phyloP scores from a whole-genome alignment of 1,140 invertebrate genomes.

The Gonatopus flavifemur region DNA sequence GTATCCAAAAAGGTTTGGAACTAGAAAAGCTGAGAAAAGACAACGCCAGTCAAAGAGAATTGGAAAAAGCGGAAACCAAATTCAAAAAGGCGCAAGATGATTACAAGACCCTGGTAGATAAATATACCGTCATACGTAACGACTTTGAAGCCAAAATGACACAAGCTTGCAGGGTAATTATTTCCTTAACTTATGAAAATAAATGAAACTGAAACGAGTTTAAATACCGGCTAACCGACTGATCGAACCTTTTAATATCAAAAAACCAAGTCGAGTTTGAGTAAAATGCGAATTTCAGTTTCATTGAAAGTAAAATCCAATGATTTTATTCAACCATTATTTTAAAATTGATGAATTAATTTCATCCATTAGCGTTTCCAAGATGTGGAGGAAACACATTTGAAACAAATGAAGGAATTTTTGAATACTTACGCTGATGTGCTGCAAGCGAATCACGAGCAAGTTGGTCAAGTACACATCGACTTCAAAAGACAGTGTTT shows the following conservation, averaged over 20 bases:
- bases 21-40: slow-evolving; percentile 88
- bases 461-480: slow-evolving; percentile 85
- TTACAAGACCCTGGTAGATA: slow-evolving; percentile 84
- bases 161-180: slow-evolving; percentile 77
- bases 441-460: slow-evolving; percentile 84
- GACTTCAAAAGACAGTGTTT: slow-evolving; percentile 89
- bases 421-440: slow-evolving; percentile 85
- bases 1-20: slow-evolving; percentile 80
- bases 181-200: too few relatives aligned
- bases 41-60: slow-evolving; percentile 84
- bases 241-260: too few relatives aligned
- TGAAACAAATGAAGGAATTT: slow-evolving; percentile 95
- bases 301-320: too few relatives aligned
- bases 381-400: slow-evolving; percentile 88
- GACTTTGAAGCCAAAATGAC: slow-evolving; percentile 96
- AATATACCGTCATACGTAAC: slow-evolving; percentile 83
- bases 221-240: too few relatives aligned
- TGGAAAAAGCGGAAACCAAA: slow-evolving; percentile 91
- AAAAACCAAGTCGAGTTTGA: too few relatives aligned
- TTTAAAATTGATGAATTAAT: slow-evolving; percentile 17
- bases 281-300: too few relatives aligned
- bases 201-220: too few relatives aligned
- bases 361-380: slow-evolving; percentile 76
- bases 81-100: slow-evolving; percentile 93
- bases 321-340: too few relatives aligned